A percentile compares a stretch with the other conserved stretches of the same genome.
These are phyloP conservation scores for Myiozetetes cayanensis DNA, from an alignment of 2,113 vertebrate genomes.

Conservation along the genomic window DNA sequence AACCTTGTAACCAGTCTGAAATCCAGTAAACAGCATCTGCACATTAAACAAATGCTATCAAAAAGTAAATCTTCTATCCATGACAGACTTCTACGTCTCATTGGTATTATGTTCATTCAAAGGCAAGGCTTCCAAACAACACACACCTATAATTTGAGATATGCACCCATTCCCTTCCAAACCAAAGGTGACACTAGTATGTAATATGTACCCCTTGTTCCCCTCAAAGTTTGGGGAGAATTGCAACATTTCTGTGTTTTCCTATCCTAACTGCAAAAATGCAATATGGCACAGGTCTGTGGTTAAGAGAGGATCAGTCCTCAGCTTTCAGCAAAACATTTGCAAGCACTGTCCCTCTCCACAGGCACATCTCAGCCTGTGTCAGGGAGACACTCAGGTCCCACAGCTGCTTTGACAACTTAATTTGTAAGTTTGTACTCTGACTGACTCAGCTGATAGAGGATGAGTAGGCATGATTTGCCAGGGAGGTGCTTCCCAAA, in stretches of 20 bases:
- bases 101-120: not conserved
- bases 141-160: not conserved
- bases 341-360: not conserved
- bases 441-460: not conserved
- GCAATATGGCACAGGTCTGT: not conserved
- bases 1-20: not conserved
- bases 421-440: not conserved
- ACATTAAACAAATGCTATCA: not conserved
- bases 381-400: not conserved
- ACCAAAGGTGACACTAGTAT: not conserved
- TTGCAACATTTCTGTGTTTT: not conserved
- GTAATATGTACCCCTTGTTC: not conserved
- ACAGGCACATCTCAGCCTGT: not conserved
- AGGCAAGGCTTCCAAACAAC: not conserved
- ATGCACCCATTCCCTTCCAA: not conserved
- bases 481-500: not conserved
- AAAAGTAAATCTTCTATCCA: not conserved
- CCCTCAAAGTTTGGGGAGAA: not conserved
- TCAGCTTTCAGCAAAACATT: not conserved
- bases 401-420: not conserved
- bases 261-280: not conserved
- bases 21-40: not conserved
- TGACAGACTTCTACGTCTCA: accelerated
- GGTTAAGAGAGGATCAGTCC: not conserved
- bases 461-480: not conserved